Percentiles rank a stretch among this genome's conserved stretches.
Evolutionary conservation across 2,888 invertebrate genomes (phyloP).

Genomic region (Caenorhabditis uteleia): DNA sequence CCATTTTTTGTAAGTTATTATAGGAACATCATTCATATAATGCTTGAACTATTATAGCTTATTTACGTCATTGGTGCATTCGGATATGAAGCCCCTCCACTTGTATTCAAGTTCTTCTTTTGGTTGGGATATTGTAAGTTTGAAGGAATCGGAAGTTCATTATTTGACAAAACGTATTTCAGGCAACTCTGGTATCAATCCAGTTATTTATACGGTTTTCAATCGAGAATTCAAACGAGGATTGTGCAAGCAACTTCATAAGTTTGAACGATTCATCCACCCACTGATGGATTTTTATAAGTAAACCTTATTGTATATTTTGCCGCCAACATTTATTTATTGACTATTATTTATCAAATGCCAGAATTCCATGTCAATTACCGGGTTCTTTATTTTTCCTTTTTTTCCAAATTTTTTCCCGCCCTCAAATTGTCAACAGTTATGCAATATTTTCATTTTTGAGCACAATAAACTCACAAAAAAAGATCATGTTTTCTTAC

Average conservation of each 20-base stretch:
- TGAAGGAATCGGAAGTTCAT: slow-evolving; percentile 50
- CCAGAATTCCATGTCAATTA: no score
- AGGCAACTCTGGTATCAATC: slow-evolving; percentile 68
- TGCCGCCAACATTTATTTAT: not conserved
- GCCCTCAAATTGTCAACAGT: no score
- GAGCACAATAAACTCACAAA: no score
- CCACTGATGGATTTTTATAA: slow-evolving; percentile 40
- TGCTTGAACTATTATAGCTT: slow-evolving; percentile 68
- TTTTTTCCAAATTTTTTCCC: no score
- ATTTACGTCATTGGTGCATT: slow-evolving; percentile 72
- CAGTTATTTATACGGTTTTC: slow-evolving; percentile 68
- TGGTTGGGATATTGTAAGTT: slow-evolving; percentile 96
- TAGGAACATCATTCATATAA: not conserved
- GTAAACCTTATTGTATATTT: slow-evolving; percentile 6
- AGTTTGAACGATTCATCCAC: slow-evolving; percentile 45
- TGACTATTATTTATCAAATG: not conserved
- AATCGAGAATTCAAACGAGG: slow-evolving; percentile 69
- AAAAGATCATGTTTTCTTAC: no score
- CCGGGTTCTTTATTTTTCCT: no score
- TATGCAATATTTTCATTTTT: no score
- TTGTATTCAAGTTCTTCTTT: slow-evolving; percentile 69
- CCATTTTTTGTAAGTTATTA: slow-evolving; percentile 81
- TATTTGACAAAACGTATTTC: no score
- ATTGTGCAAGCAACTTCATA: slow-evolving; percentile 62
- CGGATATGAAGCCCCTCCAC: slow-evolving; percentile 66